Percentiles rank a stretch among this genome's conserved stretches.
These are phyloP conservation scores for Cremastinae sp. DNA, from an alignment of 2,888 invertebrate species.

Conservation along the genomic window DNA sequence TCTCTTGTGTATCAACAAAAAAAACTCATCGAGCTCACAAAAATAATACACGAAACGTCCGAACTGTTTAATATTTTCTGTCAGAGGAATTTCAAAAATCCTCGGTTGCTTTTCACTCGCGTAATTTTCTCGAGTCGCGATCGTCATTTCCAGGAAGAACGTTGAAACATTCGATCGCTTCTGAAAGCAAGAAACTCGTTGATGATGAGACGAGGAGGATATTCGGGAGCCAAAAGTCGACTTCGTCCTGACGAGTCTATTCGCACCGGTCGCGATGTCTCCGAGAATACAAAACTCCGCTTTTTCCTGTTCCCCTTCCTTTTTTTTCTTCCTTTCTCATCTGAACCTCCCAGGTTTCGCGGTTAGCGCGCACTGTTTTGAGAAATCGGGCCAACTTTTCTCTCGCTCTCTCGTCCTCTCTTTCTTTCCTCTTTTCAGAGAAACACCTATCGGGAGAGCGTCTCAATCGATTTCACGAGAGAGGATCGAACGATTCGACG, in stretches of 20 bases:
- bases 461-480: slow-evolving; percentile 65
- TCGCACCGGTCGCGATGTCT: slow-evolving; percentile 62
- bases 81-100: neutral
- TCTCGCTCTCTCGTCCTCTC: slow-evolving; percentile 24
- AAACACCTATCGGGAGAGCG: slow-evolving; percentile 62
- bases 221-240: slow-evolving; percentile 20
- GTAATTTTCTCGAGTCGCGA: slow-evolving; percentile 24
- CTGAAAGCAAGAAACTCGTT: slow-evolving; percentile 50
- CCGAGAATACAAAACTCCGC: slow-evolving; percentile 53
- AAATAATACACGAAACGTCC: too few species aligned
- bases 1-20: too few species aligned
- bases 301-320: neutral
- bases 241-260: slow-evolving; percentile 63
- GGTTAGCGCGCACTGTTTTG: slow-evolving; percentile 55
- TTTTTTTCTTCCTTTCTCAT: too few species aligned
- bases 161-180: slow-evolving; percentile 52
- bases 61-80: neutral
- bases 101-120: neutral
- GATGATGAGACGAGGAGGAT: slow-evolving; percentile 40
- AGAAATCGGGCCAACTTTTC: slow-evolving; percentile 54
- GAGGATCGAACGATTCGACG: slow-evolving; percentile 38
- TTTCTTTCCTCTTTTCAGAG: slow-evolving; percentile 49
- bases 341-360: slow-evolving; percentile 17
- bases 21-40: too few species aligned
- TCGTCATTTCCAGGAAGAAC: slow-evolving; percentile 43